A percentile compares a stretch with the other conserved stretches of the same genome.
phyloP scores from a whole-genome alignment of 1,140 invertebrate species.

The Aleiodes sp. region DNA sequence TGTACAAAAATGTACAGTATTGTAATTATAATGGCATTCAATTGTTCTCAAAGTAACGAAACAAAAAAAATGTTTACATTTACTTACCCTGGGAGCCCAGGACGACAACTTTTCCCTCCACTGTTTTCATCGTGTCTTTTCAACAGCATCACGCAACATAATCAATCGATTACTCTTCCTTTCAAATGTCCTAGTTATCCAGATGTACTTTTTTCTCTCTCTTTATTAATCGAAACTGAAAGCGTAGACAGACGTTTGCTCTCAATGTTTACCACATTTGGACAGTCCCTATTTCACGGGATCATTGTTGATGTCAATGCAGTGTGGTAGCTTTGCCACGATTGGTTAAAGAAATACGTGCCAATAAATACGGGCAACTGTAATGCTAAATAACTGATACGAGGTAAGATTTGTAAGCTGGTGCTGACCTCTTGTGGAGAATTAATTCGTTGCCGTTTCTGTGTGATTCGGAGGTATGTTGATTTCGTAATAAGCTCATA shows the following conservation, averaged over 20 bases:
- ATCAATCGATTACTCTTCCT: background rate
- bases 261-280: background rate
- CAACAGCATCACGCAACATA: conserved; percentile 15
- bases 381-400: background rate
- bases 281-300: background rate
- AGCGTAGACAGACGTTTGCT: background rate
- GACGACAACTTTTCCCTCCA: conserved; percentile 85
- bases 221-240: background rate
- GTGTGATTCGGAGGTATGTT: too few species aligned
- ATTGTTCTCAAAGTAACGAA: conserved; percentile 14
- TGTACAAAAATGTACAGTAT: conserved; percentile 9
- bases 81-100: conserved; percentile 81
- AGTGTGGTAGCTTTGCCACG: background rate
- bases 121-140: conserved; percentile 67
- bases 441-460: background rate
- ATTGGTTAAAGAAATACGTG: background rate
- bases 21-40: conserved; percentile 17
- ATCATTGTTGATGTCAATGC: background rate
- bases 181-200: background rate
- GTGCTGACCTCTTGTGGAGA: background rate
- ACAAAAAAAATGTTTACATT: background rate
- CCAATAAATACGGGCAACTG: background rate
- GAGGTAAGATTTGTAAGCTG: background rate
- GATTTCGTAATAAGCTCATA: too few species aligned
- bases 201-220: background rate